Percentiles rank a stretch among this genome's conserved stretches.
phyloP scores from a whole-genome alignment of 1,140 invertebrate genomes.

The Meloidogyne exigua region DNA sequence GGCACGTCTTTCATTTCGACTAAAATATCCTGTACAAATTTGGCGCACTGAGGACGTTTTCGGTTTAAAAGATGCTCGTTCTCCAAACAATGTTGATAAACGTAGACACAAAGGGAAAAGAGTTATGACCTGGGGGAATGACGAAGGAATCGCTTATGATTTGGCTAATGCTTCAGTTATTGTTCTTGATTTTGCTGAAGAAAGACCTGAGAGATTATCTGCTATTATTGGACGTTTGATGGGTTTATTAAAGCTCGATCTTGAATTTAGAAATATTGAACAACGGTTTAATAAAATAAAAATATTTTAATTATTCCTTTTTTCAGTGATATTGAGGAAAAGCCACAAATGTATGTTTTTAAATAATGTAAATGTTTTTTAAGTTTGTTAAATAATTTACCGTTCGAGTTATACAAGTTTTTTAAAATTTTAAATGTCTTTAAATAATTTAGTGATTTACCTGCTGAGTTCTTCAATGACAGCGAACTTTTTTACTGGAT shows the following conservation, averaged over 20 bases:
- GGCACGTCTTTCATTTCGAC: background rate
- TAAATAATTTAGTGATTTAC: background rate
- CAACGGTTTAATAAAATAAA: background rate
- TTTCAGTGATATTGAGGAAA: background rate
- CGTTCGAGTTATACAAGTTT: no score
- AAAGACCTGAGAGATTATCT: background rate
- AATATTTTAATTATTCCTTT: background rate
- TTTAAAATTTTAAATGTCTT: no score
- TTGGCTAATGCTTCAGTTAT: constrained; percentile 16
- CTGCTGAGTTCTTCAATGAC: background rate
- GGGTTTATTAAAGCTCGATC: constrained; percentile 12
- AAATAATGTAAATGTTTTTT: no score
- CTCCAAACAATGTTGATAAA: background rate
- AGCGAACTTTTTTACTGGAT: constrained; percentile 18
- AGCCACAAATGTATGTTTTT: background rate
- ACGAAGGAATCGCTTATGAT: constrained; percentile 9
- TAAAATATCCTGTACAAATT: constrained; percentile 26
- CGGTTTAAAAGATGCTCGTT: constrained; percentile 1
- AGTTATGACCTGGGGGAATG: background rate
- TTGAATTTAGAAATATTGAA: constrained; percentile 21
- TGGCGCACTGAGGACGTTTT: constrained; percentile 7
- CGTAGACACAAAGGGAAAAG: background rate
- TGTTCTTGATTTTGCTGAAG: constrained; percentile 25
- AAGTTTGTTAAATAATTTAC: no score
- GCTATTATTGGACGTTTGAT: constrained; percentile 15